phyloP scores from a whole-genome alignment of 2,797 vertebrate species.

The Spondyliosoma cantharus region DNA sequence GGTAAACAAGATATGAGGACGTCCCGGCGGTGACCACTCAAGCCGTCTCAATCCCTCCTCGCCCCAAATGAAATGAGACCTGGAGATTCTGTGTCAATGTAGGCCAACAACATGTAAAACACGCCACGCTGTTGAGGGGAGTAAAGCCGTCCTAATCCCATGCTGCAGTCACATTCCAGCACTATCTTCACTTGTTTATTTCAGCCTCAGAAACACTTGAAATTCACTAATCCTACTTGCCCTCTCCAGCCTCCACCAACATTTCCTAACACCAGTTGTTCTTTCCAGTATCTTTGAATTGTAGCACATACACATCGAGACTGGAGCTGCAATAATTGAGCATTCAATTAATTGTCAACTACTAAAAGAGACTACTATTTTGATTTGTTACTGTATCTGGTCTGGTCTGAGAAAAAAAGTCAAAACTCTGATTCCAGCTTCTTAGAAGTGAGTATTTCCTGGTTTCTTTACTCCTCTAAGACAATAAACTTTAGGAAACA shows the following conservation, averaged over 20 bases:
- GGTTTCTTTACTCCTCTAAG: too few species aligned
- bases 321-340: not conserved
- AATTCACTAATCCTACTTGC: constrained; percentile 75
- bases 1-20: constrained; percentile 58
- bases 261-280: constrained; percentile 20
- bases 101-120: constrained; percentile 69
- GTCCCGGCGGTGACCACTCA: constrained; percentile 50
- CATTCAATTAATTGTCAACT: too few species aligned
- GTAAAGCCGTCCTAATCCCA: constrained; percentile 72
- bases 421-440: too few species aligned
- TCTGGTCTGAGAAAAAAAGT: too few species aligned
- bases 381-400: too few species aligned
- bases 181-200: constrained; percentile 77
- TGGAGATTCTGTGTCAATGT: constrained; percentile 62
- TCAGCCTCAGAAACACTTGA: constrained; percentile 73
- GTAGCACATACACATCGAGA: constrained; percentile 21
- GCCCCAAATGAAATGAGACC: constrained; percentile 58
- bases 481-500: too few species aligned
- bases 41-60: constrained; percentile 44
- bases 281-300: constrained; percentile 1
- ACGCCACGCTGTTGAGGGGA: constrained; percentile 42
- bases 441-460: too few species aligned
- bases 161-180: constrained; percentile 73
- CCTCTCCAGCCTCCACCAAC: constrained; percentile 49
- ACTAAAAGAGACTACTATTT: too few species aligned